These are phyloP conservation scores for Brachionus paranguensis DNA, from an alignment of 1,140 invertebrate species.

Conservation along the genomic window DNA sequence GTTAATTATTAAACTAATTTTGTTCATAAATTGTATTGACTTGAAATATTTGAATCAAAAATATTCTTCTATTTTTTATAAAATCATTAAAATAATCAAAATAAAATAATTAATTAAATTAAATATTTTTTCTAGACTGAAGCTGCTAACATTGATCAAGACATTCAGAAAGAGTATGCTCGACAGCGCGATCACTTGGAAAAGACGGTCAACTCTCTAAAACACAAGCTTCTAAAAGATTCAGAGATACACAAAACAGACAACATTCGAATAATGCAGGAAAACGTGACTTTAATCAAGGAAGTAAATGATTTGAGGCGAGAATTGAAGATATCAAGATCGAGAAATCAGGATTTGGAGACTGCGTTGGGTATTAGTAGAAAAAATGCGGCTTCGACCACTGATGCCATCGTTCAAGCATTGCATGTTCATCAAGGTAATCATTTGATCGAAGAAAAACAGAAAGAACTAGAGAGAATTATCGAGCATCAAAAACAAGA, in stretches of 20 bases:
- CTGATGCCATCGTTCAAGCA: conserved; percentile 35
- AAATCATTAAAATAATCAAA: too few relatives aligned
- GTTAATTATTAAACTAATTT: too few relatives aligned
- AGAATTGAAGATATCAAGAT: conserved; percentile 63
- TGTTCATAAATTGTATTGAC: too few relatives aligned
- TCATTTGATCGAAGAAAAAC: conserved; percentile 35
- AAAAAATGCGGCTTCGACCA: conserved; percentile 32
- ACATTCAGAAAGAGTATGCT: conserved; percentile 70
- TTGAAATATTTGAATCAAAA: too few relatives aligned
- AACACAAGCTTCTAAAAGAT: conserved; percentile 57
- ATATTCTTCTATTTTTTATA: too few relatives aligned
- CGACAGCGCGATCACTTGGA: conserved; percentile 67
- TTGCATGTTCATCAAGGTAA: conserved; percentile 35
- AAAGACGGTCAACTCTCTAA: conserved; percentile 38
- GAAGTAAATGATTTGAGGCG: conserved; percentile 68
- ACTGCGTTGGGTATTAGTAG: conserved; percentile 63
- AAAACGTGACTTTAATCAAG: conserved; percentile 68
- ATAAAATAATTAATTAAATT: too few relatives aligned
- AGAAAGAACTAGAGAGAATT: conserved; percentile 25
- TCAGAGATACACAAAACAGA: conserved; percentile 55
- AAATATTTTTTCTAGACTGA: conserved; percentile 47
- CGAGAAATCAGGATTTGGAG: conserved; percentile 65
- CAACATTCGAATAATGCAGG: conserved; percentile 59
- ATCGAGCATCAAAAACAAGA: conserved; percentile 53
- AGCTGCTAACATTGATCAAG: conserved; percentile 57